Percentiles rank a stretch among this genome's conserved stretches.
Conservation (phyloP, 2,888 invertebrate species). For the Cerastis leucographa region DNA sequence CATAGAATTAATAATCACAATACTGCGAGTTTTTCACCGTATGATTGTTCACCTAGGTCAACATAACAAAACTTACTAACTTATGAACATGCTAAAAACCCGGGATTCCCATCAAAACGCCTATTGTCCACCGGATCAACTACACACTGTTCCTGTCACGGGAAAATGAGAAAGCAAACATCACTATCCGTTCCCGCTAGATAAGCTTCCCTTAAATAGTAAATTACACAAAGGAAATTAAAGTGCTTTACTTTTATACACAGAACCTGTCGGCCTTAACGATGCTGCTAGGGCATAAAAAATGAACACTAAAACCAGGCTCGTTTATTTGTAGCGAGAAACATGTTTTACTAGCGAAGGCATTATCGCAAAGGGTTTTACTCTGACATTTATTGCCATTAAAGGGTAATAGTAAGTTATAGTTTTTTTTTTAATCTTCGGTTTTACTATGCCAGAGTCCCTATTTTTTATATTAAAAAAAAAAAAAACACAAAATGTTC, state of each 20-base stretch:
- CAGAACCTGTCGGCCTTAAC: conserved; percentile 14
- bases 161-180: conserved; percentile 23
- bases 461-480: not conserved
- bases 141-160: conserved; percentile 2
- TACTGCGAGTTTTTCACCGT: not conserved
- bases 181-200: conserved; percentile 34
- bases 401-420: not conserved
- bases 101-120: not conserved
- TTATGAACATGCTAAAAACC: not conserved
- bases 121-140: conserved; percentile 11
- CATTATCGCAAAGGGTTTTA: conserved; percentile 1
- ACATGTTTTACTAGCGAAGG: conserved; percentile 26
- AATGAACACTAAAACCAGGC: conserved; percentile 30
- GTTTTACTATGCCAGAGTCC: not conserved
- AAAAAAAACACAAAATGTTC: not conserved
- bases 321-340: conserved; percentile 13
- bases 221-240: conserved; percentile 61
- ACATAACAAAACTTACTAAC: not conserved
- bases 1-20: not conserved
- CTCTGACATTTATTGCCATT: not conserved
- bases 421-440: not conserved
- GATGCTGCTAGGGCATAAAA: conserved; percentile 39
- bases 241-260: conserved; percentile 39
- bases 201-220: conserved; percentile 41
- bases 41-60: not conserved